Evolutionary conservation across 2,113 vertebrate genomes (phyloP).

Genomic region (Callopanchax toddi): DNA sequence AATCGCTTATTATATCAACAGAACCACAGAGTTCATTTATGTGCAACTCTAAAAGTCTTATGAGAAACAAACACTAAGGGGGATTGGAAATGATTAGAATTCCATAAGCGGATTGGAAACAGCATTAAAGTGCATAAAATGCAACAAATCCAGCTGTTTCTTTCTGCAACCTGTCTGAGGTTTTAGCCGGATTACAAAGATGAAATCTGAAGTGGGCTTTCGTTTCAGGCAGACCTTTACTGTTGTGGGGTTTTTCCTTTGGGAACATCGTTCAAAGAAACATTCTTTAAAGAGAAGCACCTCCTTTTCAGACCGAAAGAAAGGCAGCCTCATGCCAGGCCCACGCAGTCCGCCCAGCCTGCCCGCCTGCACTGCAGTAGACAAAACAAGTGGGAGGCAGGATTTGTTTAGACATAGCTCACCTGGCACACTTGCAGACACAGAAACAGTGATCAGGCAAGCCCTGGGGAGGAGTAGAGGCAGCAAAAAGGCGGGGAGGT

Average conservation of each 20-base stretch:
- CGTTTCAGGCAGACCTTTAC: conserved; percentile 2
- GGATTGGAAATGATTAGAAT: conserved; percentile 24
- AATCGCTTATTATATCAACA: not conserved
- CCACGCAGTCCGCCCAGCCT: conserved; percentile 47
- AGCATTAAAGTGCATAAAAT: conserved; percentile 19
- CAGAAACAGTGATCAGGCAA: conserved; percentile 68
- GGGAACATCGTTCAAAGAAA: conserved; percentile 25
- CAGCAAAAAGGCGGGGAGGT: conserved; percentile 15
- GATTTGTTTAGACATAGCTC: conserved; percentile 79
- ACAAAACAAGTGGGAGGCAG: conserved; percentile 77
- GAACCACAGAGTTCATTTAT: not conserved
- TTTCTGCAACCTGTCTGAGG: not conserved
- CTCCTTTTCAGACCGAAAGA: conserved; percentile 36
- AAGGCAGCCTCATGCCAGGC: conserved; percentile 48
- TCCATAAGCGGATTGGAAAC: conserved; percentile 15
- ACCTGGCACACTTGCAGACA: conserved; percentile 74
- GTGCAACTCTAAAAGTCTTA: not conserved
- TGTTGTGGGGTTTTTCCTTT: conserved; percentile 9
- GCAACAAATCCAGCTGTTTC: conserved; percentile 15
- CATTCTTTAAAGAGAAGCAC: conserved; percentile 25
- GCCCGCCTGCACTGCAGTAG: conserved; percentile 59
- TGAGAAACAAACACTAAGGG: conserved; percentile 4
- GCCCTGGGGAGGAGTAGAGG: conserved; percentile 56
- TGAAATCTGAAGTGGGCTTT: conserved; percentile 3
- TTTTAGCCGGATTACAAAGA: conserved; percentile 12